A percentile compares a stretch with the other conserved stretches of the same genome.
Evolutionary conservation across 2,113 vertebrate genomes (phyloP).

Genomic region (Actinemys pallida): DNA sequence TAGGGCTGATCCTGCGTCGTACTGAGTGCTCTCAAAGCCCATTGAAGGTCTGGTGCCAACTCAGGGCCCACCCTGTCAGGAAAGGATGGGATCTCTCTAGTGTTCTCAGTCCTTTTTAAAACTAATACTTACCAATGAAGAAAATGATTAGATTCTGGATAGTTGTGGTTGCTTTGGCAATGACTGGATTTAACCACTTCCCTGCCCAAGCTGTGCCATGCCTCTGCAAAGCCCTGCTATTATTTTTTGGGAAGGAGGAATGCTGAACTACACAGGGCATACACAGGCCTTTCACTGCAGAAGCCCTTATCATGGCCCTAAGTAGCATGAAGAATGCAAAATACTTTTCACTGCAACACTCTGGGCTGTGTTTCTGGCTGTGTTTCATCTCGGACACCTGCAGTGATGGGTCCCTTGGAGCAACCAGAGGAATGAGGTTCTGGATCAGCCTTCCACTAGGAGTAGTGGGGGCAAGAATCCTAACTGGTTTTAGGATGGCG

Average conservation of each 20-base stretch:
- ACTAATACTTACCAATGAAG: neutral
- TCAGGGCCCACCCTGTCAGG: neutral
- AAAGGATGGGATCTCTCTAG: neutral
- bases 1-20: neutral
- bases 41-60: neutral
- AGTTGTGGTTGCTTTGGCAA: neutral
- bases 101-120: neutral
- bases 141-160: neutral
- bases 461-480: neutral
- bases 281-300: neutral
- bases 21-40: neutral
- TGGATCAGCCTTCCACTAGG: neutral
- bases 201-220: neutral
- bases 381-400: neutral
- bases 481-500: neutral
- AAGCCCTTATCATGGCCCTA: neutral
- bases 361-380: slow-evolving; percentile 16
- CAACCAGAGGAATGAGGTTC: neutral
- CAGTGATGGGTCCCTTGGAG: neutral
- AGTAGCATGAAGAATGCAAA: slow-evolving; percentile 41
- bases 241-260: neutral
- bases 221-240: neutral
- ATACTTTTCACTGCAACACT: neutral
- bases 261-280: neutral
- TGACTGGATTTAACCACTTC: neutral